Evolutionary conservation across 2,888 invertebrate species (phyloP).

Genomic region (Heliothis peltigera): DNA sequence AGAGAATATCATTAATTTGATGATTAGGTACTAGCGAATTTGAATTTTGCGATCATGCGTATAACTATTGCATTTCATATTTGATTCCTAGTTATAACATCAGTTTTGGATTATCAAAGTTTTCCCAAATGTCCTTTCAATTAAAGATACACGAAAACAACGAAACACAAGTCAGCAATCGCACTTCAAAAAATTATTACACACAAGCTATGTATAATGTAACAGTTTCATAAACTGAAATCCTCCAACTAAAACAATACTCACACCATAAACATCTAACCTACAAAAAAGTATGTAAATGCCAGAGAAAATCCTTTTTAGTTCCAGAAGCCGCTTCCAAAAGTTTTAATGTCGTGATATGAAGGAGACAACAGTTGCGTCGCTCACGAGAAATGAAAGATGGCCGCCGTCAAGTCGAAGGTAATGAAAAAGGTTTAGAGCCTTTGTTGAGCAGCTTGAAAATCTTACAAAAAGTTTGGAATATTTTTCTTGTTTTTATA

Average conservation of each 20-base stretch:
- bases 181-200: too few relatives aligned
- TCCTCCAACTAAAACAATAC: conserved; percentile 5
- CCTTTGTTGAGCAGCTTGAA: conserved; percentile 51
- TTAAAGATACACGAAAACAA: too few relatives aligned
- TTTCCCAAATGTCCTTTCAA: too few relatives aligned
- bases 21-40: too few relatives aligned
- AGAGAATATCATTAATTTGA: too few relatives aligned
- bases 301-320: conserved; percentile 44
- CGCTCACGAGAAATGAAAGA: conserved; percentile 51
- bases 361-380: conserved; percentile 48
- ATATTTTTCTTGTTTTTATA: conserved; percentile 41
- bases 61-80: too few relatives aligned
- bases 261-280: conserved; percentile 17
- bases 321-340: conserved; percentile 49
- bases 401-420: conserved; percentile 48
- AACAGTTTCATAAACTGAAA: background rate
- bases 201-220: too few relatives aligned
- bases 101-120: too few relatives aligned
- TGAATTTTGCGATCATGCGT: too few relatives aligned
- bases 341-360: conserved; percentile 51
- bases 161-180: too few relatives aligned
- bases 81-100: too few relatives aligned
- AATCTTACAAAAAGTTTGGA: conserved; percentile 43
- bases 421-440: conserved; percentile 58
- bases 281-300: conserved; percentile 45